These are phyloP conservation scores for Azorinus chamasolen DNA, from an alignment of 2,888 invertebrate species.

Conservation along the genomic window DNA sequence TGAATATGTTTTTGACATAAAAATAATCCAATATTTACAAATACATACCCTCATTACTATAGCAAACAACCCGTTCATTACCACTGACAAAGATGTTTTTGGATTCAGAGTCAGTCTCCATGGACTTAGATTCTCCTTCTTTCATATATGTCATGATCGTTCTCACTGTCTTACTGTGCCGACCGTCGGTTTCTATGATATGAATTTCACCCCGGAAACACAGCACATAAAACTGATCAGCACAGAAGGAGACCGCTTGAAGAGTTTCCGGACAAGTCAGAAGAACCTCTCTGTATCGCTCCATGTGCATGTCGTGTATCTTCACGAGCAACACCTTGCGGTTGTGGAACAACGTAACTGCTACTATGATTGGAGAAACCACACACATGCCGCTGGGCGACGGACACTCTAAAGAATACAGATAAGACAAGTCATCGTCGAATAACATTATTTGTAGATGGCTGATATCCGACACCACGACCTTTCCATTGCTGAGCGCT, in stretches of 20 bases:
- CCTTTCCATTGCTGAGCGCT: constrained; percentile 47
- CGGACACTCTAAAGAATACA: constrained; percentile 49
- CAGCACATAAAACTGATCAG: constrained; percentile 32
- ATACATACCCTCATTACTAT: constrained; percentile 40
- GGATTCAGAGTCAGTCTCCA: constrained; percentile 34
- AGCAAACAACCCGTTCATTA: constrained; percentile 37
- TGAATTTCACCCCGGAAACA: constrained; percentile 54
- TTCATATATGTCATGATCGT: constrained; percentile 28
- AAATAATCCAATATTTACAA: too few relatives aligned
- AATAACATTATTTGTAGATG: constrained; percentile 57
- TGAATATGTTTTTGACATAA: too few relatives aligned
- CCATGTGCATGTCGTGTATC: constrained; percentile 42
- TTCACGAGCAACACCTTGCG: constrained; percentile 52
- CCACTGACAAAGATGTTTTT: constrained; percentile 39
- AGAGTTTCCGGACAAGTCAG: constrained; percentile 40
- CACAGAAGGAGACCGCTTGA: constrained; percentile 32
- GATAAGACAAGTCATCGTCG: constrained; percentile 48
- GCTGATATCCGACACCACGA: constrained; percentile 54
- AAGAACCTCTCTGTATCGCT: constrained; percentile 35
- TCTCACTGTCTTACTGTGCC: constrained; percentile 10
- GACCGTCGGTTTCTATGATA: constrained; percentile 37
- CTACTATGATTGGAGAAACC: constrained; percentile 36
- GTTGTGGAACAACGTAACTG: constrained; percentile 51
- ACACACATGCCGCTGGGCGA: constrained; percentile 44
- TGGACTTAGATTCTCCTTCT: constrained; percentile 33